phyloP scores from a whole-genome alignment of 2,113 vertebrate genomes.

The Apus apus region DNA sequence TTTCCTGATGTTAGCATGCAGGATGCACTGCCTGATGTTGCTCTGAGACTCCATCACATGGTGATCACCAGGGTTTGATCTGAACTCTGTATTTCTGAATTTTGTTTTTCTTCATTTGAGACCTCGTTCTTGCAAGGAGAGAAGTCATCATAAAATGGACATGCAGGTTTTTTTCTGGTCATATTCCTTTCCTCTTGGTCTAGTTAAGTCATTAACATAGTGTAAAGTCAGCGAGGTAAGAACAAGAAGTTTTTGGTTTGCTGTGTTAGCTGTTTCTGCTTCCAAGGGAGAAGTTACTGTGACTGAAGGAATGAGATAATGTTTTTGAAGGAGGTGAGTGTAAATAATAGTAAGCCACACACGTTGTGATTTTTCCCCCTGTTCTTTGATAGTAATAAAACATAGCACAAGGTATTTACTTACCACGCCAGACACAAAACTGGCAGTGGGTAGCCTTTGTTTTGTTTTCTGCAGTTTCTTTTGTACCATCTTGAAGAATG shows the following conservation, averaged over 20 bases:
- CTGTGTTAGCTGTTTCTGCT: not conserved
- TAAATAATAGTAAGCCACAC: not conserved
- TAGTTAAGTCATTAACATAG: not conserved
- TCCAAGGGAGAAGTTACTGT: not conserved
- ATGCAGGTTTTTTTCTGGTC: not conserved
- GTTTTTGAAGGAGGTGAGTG: not conserved
- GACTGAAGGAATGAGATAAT: not conserved
- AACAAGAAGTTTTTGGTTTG: not conserved
- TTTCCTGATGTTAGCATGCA: not conserved
- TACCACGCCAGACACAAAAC: not conserved
- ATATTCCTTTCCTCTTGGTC: not conserved
- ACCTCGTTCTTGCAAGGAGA: not conserved
- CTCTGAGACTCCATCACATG: not conserved
- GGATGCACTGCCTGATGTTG: fast-evolving
- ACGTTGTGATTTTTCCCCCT: not conserved
- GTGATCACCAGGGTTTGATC: not conserved
- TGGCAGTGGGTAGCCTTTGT: not conserved
- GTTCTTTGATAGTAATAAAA: not conserved
- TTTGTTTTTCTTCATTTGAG: not conserved
- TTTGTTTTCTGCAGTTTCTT: not conserved
- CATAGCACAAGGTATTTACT: not conserved
- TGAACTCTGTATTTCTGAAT: not conserved
- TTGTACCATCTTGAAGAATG: not conserved
- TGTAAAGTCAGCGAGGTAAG: not conserved
- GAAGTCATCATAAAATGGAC: not conserved